A percentile compares a stretch with the other conserved stretches of the same genome.
These are phyloP conservation scores for Cotesia congregata DNA, from an alignment of 2,888 invertebrate species.

Conservation along the genomic window DNA sequence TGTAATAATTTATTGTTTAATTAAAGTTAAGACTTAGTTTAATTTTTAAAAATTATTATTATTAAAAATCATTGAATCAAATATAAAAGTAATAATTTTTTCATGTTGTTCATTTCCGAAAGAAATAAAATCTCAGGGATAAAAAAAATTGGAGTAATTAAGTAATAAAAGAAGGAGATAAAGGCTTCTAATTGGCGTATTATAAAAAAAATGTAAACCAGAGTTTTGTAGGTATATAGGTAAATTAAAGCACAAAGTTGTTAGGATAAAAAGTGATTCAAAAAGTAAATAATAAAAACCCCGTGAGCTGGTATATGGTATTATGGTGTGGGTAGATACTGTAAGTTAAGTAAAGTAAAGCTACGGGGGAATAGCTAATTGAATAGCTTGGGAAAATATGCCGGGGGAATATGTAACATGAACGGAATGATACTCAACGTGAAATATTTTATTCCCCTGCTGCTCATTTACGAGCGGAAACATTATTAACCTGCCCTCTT, in stretches of 20 bases:
- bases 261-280: not conserved
- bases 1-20: too few relatives aligned
- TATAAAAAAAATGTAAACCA: not conserved
- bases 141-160: not conserved
- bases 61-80: too few relatives aligned
- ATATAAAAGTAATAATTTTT: too few relatives aligned
- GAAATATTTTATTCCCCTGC: constrained; percentile 5
- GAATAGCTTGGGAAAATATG: constrained; percentile 28
- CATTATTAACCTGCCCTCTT: constrained; percentile 62
- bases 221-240: not conserved
- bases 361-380: not conserved
- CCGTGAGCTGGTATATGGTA: not conserved
- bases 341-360: too few relatives aligned
- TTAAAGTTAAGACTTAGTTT: too few relatives aligned
- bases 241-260: not conserved
- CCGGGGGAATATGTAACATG: constrained; percentile 25
- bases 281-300: not conserved
- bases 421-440: constrained; percentile 4
- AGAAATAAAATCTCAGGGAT: not conserved
- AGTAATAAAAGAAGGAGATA: not conserved
- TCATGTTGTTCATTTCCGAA: too few relatives aligned
- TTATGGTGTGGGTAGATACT: not conserved
- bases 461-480: constrained; percentile 64
- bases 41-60: too few relatives aligned
- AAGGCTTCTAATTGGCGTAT: not conserved